Evolutionary conservation across 2,113 vertebrate species (phyloP), one percentile per base, ranked within the genome.

Genomic region (Kryptolebias marmoratus): DNA sequence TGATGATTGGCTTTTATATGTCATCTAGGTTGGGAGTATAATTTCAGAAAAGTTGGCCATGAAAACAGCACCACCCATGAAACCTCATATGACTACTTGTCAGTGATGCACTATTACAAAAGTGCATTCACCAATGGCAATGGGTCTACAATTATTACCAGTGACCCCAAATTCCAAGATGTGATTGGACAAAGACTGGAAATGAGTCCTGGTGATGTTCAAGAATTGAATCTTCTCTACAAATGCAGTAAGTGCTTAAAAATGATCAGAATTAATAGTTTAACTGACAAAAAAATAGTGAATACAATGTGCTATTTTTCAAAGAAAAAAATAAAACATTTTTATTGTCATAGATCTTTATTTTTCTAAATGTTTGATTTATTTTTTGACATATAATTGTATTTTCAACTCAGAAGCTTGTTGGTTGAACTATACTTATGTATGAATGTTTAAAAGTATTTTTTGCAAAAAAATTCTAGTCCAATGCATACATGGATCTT

Each of bases 161-260:
- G 86, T 36, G 73, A 77, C 39, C 76, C 93, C 0, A 82, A 89
- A 1, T 97, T 95, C 71, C 90, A 90, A 64, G 75, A 95, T 49
- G 84, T 96, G 44, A 96, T 97, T 62, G 96, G 96, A 11, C 96
- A 98, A 71, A 48, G 92, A 1, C 87, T 94, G 87, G 96, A 95
- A 69, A 93, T 97, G 91, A 97, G 96, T 32, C 90, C 93, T 48
- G 91, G 75, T 4, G 96, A 98, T 66, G 85, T 94, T 27, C 45
- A 73, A 75, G 96, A 97, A 56, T 67, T 89, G 30, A 87, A 89
- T 53, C 62, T 39, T 4, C 88, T 61, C 1, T 97, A 97, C 87
- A 94, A 94, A 39, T 98, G 96, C 86, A 88, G 96, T 97, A 91
- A 87, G 96, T 92, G 2, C 3, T 52, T 64, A 36, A 36, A 36